Evolutionary conservation across 2,113 vertebrate genomes (phyloP).

Genomic region (Chlamydotis undulata): DNA sequence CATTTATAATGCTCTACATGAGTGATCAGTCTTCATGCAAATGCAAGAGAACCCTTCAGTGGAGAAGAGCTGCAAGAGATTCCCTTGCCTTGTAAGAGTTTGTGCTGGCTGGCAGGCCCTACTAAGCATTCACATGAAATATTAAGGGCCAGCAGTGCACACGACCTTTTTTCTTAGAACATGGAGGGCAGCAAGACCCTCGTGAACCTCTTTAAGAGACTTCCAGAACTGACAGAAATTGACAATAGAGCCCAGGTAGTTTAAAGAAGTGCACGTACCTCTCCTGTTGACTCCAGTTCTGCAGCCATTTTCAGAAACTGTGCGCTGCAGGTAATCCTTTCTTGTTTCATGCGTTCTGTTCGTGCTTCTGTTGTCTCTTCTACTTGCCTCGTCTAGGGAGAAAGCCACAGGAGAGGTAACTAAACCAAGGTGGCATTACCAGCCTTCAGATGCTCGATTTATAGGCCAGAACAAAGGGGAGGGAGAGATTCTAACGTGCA

Average conservation of each 20-base stretch:
- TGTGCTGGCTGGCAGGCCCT: not conserved
- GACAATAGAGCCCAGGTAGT: not conserved
- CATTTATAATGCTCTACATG: not conserved
- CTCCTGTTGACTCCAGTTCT: conserved; percentile 38
- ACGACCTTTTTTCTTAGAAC: accelerated
- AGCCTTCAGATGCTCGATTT: not conserved
- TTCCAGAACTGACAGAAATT: not conserved
- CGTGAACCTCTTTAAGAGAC: not conserved
- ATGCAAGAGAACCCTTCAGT: not conserved
- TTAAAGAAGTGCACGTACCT: conserved; percentile 72
- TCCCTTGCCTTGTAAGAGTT: not conserved
- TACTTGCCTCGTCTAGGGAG: conserved; percentile 71
- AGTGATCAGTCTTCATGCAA: not conserved
- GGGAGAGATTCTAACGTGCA: not conserved
- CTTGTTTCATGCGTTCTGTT: conserved; percentile 77
- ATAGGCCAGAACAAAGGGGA: not conserved
- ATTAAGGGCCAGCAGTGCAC: not conserved
- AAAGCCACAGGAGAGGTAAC: conserved; percentile 14
- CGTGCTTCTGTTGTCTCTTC: conserved; percentile 74
- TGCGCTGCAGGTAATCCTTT: conserved; percentile 66
- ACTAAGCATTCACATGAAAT: not conserved
- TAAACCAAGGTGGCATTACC: not conserved
- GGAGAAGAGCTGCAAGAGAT: not conserved
- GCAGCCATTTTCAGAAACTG: conserved; percentile 35
- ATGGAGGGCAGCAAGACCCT: not conserved